phyloP scores from a whole-genome alignment of 2,113 vertebrate species.

The Pogonocichla stellata region DNA sequence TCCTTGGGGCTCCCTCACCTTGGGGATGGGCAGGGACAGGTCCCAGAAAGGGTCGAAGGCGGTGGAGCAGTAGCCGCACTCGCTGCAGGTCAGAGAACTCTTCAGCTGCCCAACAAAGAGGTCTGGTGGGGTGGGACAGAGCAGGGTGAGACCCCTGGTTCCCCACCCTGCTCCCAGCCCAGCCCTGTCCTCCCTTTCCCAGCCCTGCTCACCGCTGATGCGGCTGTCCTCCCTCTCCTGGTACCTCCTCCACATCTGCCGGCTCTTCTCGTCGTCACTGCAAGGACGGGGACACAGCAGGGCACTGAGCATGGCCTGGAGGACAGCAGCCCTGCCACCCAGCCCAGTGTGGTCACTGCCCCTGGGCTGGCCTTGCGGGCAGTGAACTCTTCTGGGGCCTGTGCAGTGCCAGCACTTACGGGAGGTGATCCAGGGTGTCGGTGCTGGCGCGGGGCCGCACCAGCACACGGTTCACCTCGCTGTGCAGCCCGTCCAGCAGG shows the following conservation, averaged over 20 bases:
- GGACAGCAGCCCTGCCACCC: fast-evolving
- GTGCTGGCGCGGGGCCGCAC: conserved; percentile 70
- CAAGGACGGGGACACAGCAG: not conserved
- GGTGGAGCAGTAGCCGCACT: conserved; percentile 91
- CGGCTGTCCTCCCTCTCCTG: conserved; percentile 93
- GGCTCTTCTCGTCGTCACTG: conserved; percentile 92
- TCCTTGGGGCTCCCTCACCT: conserved; percentile 70
- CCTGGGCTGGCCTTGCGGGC: not conserved
- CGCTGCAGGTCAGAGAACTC: conserved; percentile 90
- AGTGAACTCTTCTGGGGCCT: fast-evolving
- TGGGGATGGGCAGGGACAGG: conserved; percentile 90
- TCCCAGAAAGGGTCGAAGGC: conserved; percentile 98
- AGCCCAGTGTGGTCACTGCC: not conserved
- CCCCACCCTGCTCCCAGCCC: not conserved
- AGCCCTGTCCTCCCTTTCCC: not conserved
- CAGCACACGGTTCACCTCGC: conserved; percentile 88
- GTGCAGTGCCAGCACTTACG: conserved; percentile 76
- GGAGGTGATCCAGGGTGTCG: conserved; percentile 87
- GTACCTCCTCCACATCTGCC: conserved; percentile 93
- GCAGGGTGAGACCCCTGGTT: not conserved
- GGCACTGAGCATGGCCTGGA: not conserved
- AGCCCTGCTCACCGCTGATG: conserved; percentile 83
- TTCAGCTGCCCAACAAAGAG: conserved; percentile 96
- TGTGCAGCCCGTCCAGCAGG: conserved; percentile 92
- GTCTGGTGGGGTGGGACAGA: conserved; percentile 71